Conservation (phyloP, 2,113 vertebrate species). For the Buteo buteo region DNA sequence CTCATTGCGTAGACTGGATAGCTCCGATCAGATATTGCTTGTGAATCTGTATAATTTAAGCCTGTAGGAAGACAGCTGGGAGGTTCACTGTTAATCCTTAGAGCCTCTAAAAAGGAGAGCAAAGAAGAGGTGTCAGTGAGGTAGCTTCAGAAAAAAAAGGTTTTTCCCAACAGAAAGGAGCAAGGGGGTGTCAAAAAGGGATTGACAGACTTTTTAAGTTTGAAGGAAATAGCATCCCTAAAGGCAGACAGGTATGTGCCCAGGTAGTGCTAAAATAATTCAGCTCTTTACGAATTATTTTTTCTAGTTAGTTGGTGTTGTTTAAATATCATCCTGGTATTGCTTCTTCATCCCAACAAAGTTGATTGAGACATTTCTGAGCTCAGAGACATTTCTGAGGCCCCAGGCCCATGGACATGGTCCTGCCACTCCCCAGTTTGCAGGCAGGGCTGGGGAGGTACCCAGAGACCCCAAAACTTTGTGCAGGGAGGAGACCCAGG, state of each 20-base stretch:
- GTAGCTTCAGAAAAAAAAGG: background rate
- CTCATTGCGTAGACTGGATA: background rate
- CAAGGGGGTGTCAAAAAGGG: background rate
- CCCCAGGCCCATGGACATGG: fast-evolving
- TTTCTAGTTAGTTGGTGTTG: background rate
- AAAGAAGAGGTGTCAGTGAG: background rate
- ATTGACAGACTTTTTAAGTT: background rate
- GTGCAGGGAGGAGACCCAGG: background rate
- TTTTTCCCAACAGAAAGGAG: background rate
- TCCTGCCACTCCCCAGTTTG: background rate
- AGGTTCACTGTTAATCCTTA: background rate
- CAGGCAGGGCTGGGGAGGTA: background rate
- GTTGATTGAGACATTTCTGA: background rate
- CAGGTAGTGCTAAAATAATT: background rate
- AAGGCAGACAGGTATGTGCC: background rate
- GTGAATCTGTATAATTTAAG: background rate
- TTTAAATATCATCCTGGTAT: background rate
- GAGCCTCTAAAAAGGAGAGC: background rate
- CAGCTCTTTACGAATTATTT: background rate
- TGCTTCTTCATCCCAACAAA: background rate
- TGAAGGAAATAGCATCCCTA: background rate
- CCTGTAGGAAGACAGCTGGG: background rate
- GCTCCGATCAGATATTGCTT: background rate
- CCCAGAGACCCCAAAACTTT: background rate
- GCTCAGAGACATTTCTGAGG: background rate